Evolutionary conservation across 2,888 invertebrate species (phyloP).

Genomic region (Ommatoiulus sabulosus): DNA sequence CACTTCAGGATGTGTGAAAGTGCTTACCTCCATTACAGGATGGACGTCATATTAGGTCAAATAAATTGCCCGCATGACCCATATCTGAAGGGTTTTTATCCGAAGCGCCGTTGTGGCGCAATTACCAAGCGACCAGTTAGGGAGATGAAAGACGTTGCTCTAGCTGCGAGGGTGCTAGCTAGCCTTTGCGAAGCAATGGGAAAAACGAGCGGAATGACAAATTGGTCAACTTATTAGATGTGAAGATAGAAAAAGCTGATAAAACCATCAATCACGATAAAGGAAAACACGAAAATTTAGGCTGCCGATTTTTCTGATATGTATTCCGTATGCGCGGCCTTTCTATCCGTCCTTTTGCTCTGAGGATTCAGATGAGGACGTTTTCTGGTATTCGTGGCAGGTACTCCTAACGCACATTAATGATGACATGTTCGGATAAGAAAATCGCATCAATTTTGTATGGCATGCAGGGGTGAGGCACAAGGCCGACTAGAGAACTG

Average conservation of each 20-base stretch:
- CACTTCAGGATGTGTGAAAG: neutral
- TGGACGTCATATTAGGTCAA: conserved; percentile 17
- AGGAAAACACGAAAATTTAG: conserved; percentile 45
- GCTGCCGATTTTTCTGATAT: conserved; percentile 22
- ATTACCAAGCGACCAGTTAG: conserved; percentile 35
- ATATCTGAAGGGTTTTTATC: conserved; percentile 13
- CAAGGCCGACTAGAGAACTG: neutral
- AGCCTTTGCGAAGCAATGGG: neutral
- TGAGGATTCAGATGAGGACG: neutral
- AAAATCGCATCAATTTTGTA: neutral
- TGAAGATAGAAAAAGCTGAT: conserved; percentile 47
- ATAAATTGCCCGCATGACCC: conserved; percentile 38
- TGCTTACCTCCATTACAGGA: neutral
- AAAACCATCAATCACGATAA: conserved; percentile 47
- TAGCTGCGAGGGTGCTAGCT: neutral
- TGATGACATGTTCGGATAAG: neutral
- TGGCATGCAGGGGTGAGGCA: neutral
- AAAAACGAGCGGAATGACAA: conserved; percentile 45
- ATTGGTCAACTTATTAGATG: conserved; percentile 45
- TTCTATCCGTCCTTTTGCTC: neutral
- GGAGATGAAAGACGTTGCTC: neutral
- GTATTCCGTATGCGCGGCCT: conserved; percentile 28
- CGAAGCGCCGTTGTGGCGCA: conserved; percentile 20
- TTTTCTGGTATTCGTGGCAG: neutral
- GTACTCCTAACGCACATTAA: neutral